phyloP scores from a whole-genome alignment of 2,113 vertebrate genomes.

The Vicugna pacos region DNA sequence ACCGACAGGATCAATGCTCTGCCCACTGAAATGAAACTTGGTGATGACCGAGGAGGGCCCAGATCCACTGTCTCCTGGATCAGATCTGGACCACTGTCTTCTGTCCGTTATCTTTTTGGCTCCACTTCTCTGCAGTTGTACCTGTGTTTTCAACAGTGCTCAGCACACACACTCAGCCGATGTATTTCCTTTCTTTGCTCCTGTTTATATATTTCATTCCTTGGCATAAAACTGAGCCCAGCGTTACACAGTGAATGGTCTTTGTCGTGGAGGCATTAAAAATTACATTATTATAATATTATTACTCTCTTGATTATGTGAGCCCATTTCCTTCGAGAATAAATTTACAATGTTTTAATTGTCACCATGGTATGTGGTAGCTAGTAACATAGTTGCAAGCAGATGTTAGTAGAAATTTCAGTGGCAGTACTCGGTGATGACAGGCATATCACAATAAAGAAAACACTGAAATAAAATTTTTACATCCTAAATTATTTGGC shows the following conservation, averaged over 20 bases:
- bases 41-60: not conserved
- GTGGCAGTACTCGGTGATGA: slow-evolving; percentile 71
- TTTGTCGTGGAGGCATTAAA: slow-evolving; percentile 14
- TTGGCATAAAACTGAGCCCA: slow-evolving; percentile 4
- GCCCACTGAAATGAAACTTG: not conserved
- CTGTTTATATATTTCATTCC: slow-evolving; percentile 21
- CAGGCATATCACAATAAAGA: slow-evolving; percentile 76
- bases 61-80: not conserved
- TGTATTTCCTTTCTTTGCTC: not conserved
- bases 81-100: not conserved
- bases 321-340: slow-evolving; percentile 69
- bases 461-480: slow-evolving; percentile 53
- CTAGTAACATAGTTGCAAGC: slow-evolving; percentile 63
- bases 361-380: slow-evolving; percentile 68
- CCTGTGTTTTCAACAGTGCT: not conserved
- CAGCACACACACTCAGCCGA: not conserved
- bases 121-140: not conserved
- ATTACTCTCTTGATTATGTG: slow-evolving; percentile 53
- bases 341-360: slow-evolving; percentile 83
- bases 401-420: slow-evolving; percentile 67
- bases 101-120: not conserved
- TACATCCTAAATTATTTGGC: slow-evolving; percentile 63
- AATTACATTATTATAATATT: slow-evolving; percentile 30
- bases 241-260: not conserved
- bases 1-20: not conserved